These are phyloP conservation scores for Amiota minor DNA, from an alignment of 2,888 invertebrate species.

Conservation along the genomic window DNA sequence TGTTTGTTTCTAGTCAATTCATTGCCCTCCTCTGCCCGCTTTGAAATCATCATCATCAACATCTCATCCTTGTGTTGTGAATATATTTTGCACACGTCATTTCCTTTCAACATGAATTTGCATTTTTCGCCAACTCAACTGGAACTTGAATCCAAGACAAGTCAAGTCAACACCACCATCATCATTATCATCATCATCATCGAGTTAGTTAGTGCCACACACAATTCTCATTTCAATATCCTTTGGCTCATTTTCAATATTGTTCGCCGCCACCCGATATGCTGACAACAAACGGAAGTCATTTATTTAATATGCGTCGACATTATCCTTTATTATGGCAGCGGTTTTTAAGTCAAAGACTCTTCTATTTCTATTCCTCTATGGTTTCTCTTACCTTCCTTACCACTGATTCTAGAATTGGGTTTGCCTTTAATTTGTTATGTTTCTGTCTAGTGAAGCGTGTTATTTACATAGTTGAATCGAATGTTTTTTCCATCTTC, in stretches of 20 bases:
- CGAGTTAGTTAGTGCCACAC: too few species aligned
- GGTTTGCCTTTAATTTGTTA: too few species aligned
- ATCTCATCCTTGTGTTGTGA: slow-evolving; percentile 40
- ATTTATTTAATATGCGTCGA: slow-evolving; percentile 69
- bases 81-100: slow-evolving; percentile 63
- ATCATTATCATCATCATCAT: neutral
- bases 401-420: too few species aligned
- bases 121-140: slow-evolving; percentile 55
- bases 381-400: too few species aligned
- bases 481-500: slow-evolving; percentile 43
- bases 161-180: neutral
- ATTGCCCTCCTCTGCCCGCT: slow-evolving; percentile 33
- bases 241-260: slow-evolving; percentile 63
- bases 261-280: slow-evolving; percentile 43
- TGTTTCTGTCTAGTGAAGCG: slow-evolving; percentile 33
- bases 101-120: slow-evolving; percentile 66
- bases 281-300: slow-evolving; percentile 58
- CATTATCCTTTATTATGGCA: slow-evolving; percentile 67
- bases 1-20: slow-evolving; percentile 22
- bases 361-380: too few species aligned
- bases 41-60: slow-evolving; percentile 42
- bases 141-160: neutral
- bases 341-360: slow-evolving; percentile 53
- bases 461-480: slow-evolving; percentile 34
- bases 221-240: slow-evolving; percentile 59